Base-by-base conservation (phyloP, 2,113 vertebrate genomes). In the Clarias magur region DNA sequence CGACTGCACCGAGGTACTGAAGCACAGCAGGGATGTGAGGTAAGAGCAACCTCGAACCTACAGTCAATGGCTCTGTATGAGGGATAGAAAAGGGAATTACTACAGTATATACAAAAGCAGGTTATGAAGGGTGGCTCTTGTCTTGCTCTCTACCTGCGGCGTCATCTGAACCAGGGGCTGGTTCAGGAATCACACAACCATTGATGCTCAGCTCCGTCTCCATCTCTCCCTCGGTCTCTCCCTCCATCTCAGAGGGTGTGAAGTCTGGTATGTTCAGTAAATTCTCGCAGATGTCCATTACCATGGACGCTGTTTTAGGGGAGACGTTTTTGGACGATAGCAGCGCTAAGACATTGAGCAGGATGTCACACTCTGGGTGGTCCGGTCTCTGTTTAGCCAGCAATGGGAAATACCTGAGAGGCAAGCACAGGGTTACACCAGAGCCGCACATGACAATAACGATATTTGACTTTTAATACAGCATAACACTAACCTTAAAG, bases 11-110 rank as follows among this genome's bases (percentile, higher is more conserved):
- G 91, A 99, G 95, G 92, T 98, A 97, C 80, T 94, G 93, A 80
- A 99, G 96, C 90, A 99, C 90, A n/a, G 94, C 93, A 92, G 96
- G 93, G 87, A 99, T 94, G 81, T 98, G 97, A 84, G 97, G 97
- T 62, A 97, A 92, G 85, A 99, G 94, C 86, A 99, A 91, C 4
- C 83, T 94, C 89, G 95, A 96, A 73, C 98, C 98, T 30, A 95
- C 73, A n/a, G 88, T 95, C 75, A 96, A 81, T 0, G 92, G 86
- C 56, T 96, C 98, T 99, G 93, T 84, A 53, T 34, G 88, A 4
- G 38, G 30, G 56, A 86, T 1, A 56, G 10, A 54, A 73, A 81
- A 5, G 57, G 2, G 2, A 16, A 72, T 56, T 12, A 56, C 21
- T 63, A 17, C 27, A 81, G 56, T 42, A n/a, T 53, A 82, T 19